Evolutionary conservation across 2,113 vertebrate genomes (phyloP), one percentile per base, ranked within the genome.

Genomic region (Python bivittatus): DNA sequence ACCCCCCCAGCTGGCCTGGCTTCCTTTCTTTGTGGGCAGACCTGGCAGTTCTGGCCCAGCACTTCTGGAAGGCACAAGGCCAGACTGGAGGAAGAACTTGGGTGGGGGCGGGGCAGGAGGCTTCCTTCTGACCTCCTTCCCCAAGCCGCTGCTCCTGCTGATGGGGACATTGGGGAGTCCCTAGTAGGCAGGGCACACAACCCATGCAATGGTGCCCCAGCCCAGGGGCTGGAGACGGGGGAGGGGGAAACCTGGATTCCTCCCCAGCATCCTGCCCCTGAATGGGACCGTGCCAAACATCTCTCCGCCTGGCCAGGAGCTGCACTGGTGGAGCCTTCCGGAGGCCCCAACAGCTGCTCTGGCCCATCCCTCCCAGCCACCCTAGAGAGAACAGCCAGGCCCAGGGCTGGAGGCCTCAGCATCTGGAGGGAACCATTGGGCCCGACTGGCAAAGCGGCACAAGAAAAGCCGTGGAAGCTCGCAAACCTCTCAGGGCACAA

Each of bases 231-330:
- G 12, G 61, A 29, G 64, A n/a, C 27, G 3, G 11, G 13, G 61
- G 13, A 92, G 91, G 93, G 92, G 90, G 84, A 91, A 95, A 84
- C 48, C 93, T 0, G 22, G 95, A 60, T 88, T 93, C 90, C 86
- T 90, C 48, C 48, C 48, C 48, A n/a, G n/a, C 33, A 64, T 68
- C 84, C 48, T 48, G 25, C 94, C 89, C 88, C n/a, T 0, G 92
- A 88, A 94, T 88, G 93, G 92, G 68, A 93, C 93, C 94, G 93
- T 86, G 90, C 91, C 23, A 17, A 6, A 0, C 92, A 91, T 44
- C 68, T 0, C n/a, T 86, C 3, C 22, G 44, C 79, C 79, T 42
- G 38, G 8, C 27, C 38, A 84, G 38, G 79, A 38, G 38, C 79
- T 68, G 12, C 29, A 6, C 29, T 12, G 29, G 4, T 13, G 61